Conservation (phyloP, 2,113 vertebrate genomes). For the Regulus satrapa region DNA sequence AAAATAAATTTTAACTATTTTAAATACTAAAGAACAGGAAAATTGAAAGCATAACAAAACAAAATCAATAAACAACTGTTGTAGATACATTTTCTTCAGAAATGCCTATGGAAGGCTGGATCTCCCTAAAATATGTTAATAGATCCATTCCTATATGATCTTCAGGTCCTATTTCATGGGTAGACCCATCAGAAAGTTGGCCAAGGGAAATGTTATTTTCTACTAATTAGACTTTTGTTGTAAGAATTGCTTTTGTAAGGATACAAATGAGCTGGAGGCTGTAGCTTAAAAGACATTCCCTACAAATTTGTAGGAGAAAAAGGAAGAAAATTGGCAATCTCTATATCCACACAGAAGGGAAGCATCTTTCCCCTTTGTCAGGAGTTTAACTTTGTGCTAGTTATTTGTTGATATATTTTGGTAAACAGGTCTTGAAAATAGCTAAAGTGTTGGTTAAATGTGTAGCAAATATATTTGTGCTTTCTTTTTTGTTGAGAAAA, state of each 20-base stretch:
- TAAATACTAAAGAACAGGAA: neutral
- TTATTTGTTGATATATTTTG: neutral
- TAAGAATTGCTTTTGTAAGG: neutral
- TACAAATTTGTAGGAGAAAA: neutral
- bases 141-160: neutral
- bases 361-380: neutral
- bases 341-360: neutral
- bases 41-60: neutral
- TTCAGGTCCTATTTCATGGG: neutral
- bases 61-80: neutral
- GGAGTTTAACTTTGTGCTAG: neutral
- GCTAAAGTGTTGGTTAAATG: neutral
- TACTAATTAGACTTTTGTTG: neutral
- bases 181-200: neutral
- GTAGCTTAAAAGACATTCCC: neutral
- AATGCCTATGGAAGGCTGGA: neutral
- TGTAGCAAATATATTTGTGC: neutral
- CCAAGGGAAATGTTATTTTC: neutral
- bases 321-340: neutral
- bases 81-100: neutral
- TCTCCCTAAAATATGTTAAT: neutral
- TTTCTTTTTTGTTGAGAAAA: neutral
- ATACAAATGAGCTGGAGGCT: neutral
- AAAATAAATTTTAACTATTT: neutral
- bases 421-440: neutral